A percentile compares a stretch with the other conserved stretches of the same genome.
Conservation (phyloP, 2,113 vertebrate species). For the Pundamilia nyererei region DNA sequence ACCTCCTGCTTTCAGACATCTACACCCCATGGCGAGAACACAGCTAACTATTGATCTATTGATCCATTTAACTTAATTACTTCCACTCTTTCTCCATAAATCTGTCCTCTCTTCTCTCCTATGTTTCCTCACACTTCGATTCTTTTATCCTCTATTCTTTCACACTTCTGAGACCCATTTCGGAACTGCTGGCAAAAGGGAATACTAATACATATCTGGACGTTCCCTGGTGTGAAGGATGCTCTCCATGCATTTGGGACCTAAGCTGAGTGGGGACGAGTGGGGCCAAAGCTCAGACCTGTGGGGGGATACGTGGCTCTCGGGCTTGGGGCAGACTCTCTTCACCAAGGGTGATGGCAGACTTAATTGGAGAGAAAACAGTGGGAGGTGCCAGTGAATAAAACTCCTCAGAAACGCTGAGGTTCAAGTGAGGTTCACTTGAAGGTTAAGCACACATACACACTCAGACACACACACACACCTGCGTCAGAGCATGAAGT, state of each 20-base stretch:
- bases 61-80: background rate
- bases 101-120: background rate
- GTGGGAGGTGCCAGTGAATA: slow-evolving; percentile 48
- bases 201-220: slow-evolving; percentile 31
- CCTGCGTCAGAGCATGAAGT: slow-evolving; percentile 3
- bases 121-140: background rate
- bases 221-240: slow-evolving; percentile 13
- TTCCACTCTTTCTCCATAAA: background rate
- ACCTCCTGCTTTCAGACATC: background rate
- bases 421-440: background rate
- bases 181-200: slow-evolving; percentile 40
- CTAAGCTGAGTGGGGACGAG: background rate
- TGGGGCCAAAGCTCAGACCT: slow-evolving; percentile 15
- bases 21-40: background rate
- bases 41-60: background rate
- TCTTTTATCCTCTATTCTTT: background rate
- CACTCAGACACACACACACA: background rate
- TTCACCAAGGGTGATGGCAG: slow-evolving; percentile 7
- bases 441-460: slow-evolving; percentile 32
- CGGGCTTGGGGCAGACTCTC: background rate
- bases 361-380: slow-evolving; percentile 59
- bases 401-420: slow-evolving; percentile 36
- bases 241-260: background rate
- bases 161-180: background rate
- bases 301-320: background rate